phyloP scores from a whole-genome alignment of 2,113 vertebrate species.

The Microcebus griseorufus region DNA sequence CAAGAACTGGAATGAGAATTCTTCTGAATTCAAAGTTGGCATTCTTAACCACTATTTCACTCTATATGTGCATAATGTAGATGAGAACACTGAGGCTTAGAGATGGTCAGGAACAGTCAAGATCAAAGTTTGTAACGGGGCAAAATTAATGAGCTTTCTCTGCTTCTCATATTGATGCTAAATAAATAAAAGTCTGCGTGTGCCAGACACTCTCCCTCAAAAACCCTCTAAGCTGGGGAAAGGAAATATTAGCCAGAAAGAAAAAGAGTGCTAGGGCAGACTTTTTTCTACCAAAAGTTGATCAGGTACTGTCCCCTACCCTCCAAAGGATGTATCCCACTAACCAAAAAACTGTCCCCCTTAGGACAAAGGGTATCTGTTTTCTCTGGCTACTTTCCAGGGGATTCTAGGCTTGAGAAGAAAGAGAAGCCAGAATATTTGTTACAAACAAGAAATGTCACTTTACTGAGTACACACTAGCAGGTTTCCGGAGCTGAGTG shows the following conservation, averaged over 20 bases:
- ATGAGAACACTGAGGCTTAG: not conserved
- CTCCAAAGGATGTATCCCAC: not conserved
- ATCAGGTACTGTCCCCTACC: not conserved
- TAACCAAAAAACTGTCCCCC: not conserved
- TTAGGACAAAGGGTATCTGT: not conserved
- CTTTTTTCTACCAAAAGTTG: conserved; percentile 5
- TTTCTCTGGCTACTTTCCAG: not conserved
- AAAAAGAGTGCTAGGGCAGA: not conserved
- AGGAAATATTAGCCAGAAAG: not conserved
- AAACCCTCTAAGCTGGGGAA: not conserved
- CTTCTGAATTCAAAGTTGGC: not conserved
- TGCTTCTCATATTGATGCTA: not conserved
- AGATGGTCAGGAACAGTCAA: not conserved
- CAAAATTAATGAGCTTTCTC: not conserved
- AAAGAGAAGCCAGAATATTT: not conserved
- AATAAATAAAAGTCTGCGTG: not conserved
- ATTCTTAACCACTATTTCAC: not conserved
- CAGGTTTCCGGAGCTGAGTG: not conserved
- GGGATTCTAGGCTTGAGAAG: not conserved
- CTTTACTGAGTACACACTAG: conserved; percentile 38
- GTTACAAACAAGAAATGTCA: not conserved
- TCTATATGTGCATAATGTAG: not conserved
- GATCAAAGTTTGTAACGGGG: not conserved
- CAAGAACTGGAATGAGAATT: not conserved
- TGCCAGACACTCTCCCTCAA: not conserved